phyloP scores from a whole-genome alignment of 2,888 invertebrate genomes.

The Allophyes oxyacanthae region DNA sequence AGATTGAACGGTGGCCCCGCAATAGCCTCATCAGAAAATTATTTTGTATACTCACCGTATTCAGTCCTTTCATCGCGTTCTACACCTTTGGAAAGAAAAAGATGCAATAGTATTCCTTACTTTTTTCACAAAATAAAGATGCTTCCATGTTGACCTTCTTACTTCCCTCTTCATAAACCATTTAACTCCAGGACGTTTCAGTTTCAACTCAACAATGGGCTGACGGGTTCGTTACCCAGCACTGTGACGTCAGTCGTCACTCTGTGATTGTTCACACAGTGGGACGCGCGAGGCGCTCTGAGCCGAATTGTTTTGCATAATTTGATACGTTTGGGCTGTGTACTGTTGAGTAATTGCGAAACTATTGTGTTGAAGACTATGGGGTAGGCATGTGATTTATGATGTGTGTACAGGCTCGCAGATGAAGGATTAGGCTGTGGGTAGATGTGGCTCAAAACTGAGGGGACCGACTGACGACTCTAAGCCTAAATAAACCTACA shows the following conservation, averaged over 20 bases:
- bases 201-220: constrained; percentile 20
- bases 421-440: background rate
- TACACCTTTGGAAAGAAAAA: too few relatives aligned
- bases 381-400: background rate
- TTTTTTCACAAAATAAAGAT: background rate
- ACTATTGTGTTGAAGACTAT: constrained; percentile 12
- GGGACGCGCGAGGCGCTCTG: constrained; percentile 1
- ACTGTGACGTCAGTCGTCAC: background rate
- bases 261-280: constrained; percentile 12
- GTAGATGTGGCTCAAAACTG: background rate
- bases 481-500: too few relatives aligned
- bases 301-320: constrained; percentile 34
- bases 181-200: constrained; percentile 8
- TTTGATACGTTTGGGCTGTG: constrained; percentile 20
- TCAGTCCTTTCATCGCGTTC: too few relatives aligned
- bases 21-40: too few relatives aligned
- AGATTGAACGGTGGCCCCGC: too few relatives aligned
- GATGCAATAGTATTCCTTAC: too few relatives aligned
- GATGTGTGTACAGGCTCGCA: background rate
- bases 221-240: constrained; percentile 34
- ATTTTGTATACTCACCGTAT: too few relatives aligned
- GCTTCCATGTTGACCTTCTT: background rate
- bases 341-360: constrained; percentile 3
- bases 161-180: background rate
- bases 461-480: background rate